Conservation (phyloP, 1,140 invertebrate genomes). For the Sarcophaga bullata region DNA sequence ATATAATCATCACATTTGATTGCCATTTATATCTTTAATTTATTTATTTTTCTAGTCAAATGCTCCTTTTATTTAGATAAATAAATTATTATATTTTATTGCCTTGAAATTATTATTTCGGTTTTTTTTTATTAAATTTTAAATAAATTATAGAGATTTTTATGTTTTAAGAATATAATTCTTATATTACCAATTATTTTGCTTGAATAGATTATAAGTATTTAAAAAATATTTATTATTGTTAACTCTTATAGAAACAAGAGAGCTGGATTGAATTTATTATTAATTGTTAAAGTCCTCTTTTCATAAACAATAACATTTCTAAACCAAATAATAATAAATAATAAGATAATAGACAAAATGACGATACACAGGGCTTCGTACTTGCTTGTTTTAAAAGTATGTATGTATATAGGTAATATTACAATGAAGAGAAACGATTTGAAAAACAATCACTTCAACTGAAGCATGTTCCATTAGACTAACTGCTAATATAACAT, state of each 20-base stretch:
- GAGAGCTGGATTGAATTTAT: neutral
- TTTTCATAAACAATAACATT: no score
- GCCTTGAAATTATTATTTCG: conserved; percentile 1
- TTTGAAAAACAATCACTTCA: no score
- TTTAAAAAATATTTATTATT: neutral
- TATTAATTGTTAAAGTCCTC: neutral
- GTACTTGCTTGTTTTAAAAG: no score
- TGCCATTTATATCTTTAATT: conserved; percentile 34
- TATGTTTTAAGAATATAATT: conserved; percentile 31
- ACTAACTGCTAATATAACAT: no score
- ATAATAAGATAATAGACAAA: no score
- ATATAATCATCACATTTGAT: conserved; percentile 17
- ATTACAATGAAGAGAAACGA: no score
- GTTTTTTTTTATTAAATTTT: no score
- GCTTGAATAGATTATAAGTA: conserved; percentile 20
- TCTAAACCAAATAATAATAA: no score
- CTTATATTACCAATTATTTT: conserved; percentile 21
- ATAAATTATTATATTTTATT: conserved; percentile 28
- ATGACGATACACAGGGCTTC: no score
- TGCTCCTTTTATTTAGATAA: conserved; percentile 35
- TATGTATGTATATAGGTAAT: no score
- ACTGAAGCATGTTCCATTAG: no score
- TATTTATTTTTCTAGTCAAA: conserved; percentile 32
- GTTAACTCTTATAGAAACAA: neutral
- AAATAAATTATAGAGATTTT: conserved; percentile 33